Evolutionary conservation across 1,140 invertebrate genomes (phyloP).

Genomic region (Brachystomella parvula): DNA sequence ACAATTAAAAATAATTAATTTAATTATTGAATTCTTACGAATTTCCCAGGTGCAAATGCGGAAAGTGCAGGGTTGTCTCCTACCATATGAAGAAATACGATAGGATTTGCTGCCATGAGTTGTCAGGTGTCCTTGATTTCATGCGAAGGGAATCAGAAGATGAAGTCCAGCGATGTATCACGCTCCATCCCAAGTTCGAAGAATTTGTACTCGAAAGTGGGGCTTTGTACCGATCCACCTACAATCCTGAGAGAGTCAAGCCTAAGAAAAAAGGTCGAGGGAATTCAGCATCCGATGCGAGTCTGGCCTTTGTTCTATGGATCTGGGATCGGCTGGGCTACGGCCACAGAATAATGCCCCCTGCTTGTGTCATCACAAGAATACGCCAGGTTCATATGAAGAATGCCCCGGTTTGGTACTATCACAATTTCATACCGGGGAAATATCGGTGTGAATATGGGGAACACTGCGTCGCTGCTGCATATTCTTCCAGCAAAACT

Average conservation of each 20-base stretch:
- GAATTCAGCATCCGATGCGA: neutral
- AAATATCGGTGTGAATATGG: neutral
- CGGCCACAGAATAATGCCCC: neutral
- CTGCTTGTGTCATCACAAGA: neutral
- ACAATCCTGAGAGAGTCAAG: neutral
- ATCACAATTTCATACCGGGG: neutral
- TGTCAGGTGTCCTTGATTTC: neutral
- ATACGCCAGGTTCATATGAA: neutral
- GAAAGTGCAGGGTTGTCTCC: neutral
- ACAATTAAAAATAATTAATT: no score
- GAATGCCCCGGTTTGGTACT: neutral
- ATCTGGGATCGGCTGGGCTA: neutral
- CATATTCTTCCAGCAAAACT: no score
- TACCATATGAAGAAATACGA: neutral
- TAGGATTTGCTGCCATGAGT: neutral
- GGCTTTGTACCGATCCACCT: neutral
- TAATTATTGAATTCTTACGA: no score
- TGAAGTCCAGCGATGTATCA: neutral
- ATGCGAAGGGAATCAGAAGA: neutral
- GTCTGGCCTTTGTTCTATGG: neutral
- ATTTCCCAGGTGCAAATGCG: neutral
- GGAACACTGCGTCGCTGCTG: neutral
- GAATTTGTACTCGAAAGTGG: neutral
- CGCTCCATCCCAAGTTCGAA: neutral
- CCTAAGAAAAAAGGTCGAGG: no score